These are phyloP conservation scores for Hylia prasina DNA, from an alignment of 2,113 vertebrate genomes.

Conservation along the genomic window DNA sequence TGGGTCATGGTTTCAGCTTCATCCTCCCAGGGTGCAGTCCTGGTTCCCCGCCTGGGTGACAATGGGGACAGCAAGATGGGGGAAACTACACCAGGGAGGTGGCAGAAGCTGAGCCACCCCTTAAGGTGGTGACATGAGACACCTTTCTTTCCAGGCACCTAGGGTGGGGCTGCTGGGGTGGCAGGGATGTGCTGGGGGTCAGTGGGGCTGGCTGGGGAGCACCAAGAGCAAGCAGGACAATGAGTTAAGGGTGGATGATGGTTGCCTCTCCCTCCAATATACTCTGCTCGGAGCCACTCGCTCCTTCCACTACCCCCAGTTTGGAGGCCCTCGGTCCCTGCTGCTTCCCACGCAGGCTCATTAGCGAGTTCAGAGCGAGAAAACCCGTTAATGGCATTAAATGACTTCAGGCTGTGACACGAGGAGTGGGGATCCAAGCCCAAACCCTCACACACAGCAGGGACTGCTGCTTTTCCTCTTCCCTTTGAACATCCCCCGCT, in stretches of 20 bases:
- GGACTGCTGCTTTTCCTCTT: not conserved
- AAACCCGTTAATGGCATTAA: not conserved
- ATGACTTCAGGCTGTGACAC: not conserved
- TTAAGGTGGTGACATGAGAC: not conserved
- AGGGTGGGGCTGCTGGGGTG: not conserved
- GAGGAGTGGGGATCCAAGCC: not conserved
- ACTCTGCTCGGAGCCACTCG: not conserved
- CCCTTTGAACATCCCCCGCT: not conserved
- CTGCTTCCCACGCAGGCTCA: not conserved
- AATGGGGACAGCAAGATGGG: not conserved
- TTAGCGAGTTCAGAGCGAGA: not conserved
- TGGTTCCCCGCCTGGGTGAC: not conserved
- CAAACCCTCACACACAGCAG: not conserved
- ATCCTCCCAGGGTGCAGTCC: not conserved
- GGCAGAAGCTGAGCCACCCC: not conserved
- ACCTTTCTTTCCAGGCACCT: not conserved
- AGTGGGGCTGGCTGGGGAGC: not conserved
- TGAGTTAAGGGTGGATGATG: not conserved
- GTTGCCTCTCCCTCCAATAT: rapidly evolving
- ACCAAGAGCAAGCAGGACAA: not conserved
- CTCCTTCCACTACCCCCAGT: not conserved
- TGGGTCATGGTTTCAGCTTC: slow-evolving; percentile 52
- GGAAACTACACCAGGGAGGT: not conserved
- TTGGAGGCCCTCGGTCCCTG: not conserved
- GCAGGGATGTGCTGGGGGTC: not conserved